phyloP scores from a whole-genome alignment of 2,888 invertebrate species.

The Drosophila niveifrons region DNA sequence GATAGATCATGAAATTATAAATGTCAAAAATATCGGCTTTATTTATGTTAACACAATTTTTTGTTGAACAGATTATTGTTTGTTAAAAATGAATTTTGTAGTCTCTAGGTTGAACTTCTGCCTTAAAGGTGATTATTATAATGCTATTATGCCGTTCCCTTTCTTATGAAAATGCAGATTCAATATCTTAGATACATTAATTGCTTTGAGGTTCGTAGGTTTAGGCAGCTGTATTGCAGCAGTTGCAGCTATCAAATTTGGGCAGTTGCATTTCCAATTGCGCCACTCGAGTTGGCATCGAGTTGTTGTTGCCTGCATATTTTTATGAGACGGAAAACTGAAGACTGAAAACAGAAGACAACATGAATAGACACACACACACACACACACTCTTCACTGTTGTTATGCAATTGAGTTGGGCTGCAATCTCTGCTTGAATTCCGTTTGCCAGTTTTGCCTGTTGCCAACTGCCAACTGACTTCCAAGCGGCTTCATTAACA shows the following conservation, averaged over 20 bases:
- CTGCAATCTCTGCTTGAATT: constrained; percentile 65
- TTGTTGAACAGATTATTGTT: not conserved
- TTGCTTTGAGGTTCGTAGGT: not conserved
- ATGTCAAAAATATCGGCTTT: no score
- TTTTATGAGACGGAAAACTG: constrained; percentile 53
- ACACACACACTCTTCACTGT: constrained; percentile 29
- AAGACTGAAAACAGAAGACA: constrained; percentile 33
- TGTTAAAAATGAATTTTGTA: not conserved
- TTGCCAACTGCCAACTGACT: constrained; percentile 26
- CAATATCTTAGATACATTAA: not conserved
- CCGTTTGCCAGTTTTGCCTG: constrained; percentile 39
- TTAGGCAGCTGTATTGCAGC: constrained; percentile 4
- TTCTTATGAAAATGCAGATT: not conserved
- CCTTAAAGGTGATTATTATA: not conserved
- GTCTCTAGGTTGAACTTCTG: no score
- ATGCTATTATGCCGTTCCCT: not conserved
- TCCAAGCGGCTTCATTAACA: constrained; percentile 72
- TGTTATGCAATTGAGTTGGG: constrained; percentile 74
- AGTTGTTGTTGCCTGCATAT: constrained; percentile 60
- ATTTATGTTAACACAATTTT: no score
- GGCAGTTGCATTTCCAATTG: constrained; percentile 30
- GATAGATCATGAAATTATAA: no score
- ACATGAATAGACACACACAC: constrained; percentile 46
- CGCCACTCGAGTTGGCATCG: constrained; percentile 33
- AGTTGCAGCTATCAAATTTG: constrained; percentile 28